A percentile compares a stretch with the other conserved stretches of the same genome.
Evolutionary conservation across 2,888 invertebrate species (phyloP).

Genomic region (Mimas tiliae): DNA sequence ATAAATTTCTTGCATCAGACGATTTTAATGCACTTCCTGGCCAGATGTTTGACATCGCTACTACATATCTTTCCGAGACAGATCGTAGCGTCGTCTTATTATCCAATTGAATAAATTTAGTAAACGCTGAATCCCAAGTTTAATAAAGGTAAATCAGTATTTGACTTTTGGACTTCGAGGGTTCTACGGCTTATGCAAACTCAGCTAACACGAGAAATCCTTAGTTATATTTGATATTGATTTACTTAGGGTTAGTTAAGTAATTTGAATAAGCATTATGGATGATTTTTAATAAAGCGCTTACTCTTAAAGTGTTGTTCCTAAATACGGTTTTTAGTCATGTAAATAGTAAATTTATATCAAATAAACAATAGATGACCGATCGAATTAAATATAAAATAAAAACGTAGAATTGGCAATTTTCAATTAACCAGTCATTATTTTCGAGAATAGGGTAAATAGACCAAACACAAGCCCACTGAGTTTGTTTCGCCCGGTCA

Average conservation of each 20-base stretch:
- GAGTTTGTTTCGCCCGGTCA: no score
- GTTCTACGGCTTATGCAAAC: constrained; percentile 32
- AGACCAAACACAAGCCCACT: no score
- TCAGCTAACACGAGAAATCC: constrained; percentile 16
- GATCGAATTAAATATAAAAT: no score
- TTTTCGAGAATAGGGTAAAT: no score
- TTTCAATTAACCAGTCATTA: no score
- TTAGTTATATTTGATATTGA: background rate
- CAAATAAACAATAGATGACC: no score
- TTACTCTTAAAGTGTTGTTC: no score
- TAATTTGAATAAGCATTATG: constrained; percentile 10
- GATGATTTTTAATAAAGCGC: background rate
- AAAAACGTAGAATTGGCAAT: no score
- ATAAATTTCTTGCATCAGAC: background rate
- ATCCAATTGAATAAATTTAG: constrained; percentile 68
- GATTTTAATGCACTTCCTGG: constrained; percentile 10
- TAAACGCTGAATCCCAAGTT: constrained; percentile 43
- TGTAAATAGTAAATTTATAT: no score
- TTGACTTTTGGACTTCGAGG: constrained; percentile 38
- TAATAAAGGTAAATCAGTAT: constrained; percentile 48
- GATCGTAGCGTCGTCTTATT: constrained; percentile 53
- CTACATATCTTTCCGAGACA: constrained; percentile 30
- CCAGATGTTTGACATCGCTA: constrained; percentile 5
- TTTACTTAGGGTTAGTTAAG: constrained; percentile 10
- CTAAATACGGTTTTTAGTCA: no score